Conservation (phyloP, 2,113 vertebrate species). For the Regulus satrapa region DNA sequence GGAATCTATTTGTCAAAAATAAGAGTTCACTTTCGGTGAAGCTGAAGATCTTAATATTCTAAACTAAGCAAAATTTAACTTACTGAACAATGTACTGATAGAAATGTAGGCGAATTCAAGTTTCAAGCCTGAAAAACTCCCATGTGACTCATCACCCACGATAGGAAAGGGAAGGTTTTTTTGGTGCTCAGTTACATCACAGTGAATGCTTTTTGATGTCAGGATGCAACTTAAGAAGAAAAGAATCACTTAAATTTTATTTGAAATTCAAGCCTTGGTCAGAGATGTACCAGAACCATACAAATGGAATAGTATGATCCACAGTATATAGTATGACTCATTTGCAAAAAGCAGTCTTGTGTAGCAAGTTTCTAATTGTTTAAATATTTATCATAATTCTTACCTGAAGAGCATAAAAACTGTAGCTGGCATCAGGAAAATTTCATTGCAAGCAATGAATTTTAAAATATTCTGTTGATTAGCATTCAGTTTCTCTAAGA, state of each 20-base stretch:
- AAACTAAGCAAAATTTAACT: not conserved
- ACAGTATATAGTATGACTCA: not conserved
- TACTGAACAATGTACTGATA: not conserved
- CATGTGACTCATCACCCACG: not conserved
- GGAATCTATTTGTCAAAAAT: not conserved
- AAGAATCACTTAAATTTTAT: not conserved
- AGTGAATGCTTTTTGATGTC: not conserved
- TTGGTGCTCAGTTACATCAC: not conserved
- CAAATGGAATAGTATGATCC: not conserved
- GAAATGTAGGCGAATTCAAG: not conserved
- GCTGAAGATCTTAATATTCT: not conserved
- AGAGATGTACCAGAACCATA: not conserved
- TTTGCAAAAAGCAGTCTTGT: not conserved
- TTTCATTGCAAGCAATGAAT: constrained; percentile 98
- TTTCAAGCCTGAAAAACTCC: not conserved
- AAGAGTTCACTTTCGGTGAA: not conserved
- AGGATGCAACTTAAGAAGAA: not conserved
- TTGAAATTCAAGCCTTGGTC: not conserved
- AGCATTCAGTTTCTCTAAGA: constrained; percentile 88
- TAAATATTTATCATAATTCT: constrained; percentile 7
- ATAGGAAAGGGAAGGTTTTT: not conserved
- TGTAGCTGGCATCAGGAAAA: constrained; percentile 97
- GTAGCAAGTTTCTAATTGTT: not conserved
- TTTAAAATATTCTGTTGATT: constrained; percentile 99
- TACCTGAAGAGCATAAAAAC: constrained; percentile 99